Conservation (phyloP, 2,113 vertebrate genomes). For the Campylomormyrus numenius region DNA sequence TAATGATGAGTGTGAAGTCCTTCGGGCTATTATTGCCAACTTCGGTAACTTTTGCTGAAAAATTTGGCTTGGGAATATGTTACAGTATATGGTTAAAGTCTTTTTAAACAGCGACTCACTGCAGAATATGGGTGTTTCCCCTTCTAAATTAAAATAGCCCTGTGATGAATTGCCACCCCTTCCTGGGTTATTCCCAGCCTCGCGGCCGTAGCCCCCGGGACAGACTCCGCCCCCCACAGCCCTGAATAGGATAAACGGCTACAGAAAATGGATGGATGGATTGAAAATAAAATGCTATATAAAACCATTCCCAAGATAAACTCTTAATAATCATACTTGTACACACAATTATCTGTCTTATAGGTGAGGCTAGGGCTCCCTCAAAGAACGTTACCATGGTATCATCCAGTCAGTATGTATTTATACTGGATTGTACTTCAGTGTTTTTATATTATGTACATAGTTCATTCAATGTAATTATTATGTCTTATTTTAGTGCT, state of each 20-base stretch:
- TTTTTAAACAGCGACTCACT: conserved; percentile 38
- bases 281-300: background rate
- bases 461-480: background rate
- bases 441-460: background rate
- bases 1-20: conserved; percentile 34
- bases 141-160: background rate
- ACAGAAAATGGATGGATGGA: background rate
- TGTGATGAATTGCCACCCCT: background rate
- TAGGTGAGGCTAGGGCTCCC: background rate
- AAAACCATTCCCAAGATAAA: background rate
- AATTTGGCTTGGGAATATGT: background rate
- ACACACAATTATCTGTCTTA: background rate
- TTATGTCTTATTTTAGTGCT: background rate
- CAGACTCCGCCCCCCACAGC: background rate
- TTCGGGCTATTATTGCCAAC: conserved; percentile 25
- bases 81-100: conserved; percentile 36
- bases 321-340: background rate
- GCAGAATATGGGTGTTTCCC: conserved; percentile 15
- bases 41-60: background rate
- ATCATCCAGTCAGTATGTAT: background rate
- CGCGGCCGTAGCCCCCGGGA: background rate
- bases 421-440: background rate
- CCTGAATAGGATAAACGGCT: background rate
- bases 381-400: background rate
- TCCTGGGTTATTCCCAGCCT: background rate